Percentiles rank a stretch among this genome's conserved stretches.
Conservation (phyloP, 1,140 invertebrate species). For the Melanaphis sacchari region DNA sequence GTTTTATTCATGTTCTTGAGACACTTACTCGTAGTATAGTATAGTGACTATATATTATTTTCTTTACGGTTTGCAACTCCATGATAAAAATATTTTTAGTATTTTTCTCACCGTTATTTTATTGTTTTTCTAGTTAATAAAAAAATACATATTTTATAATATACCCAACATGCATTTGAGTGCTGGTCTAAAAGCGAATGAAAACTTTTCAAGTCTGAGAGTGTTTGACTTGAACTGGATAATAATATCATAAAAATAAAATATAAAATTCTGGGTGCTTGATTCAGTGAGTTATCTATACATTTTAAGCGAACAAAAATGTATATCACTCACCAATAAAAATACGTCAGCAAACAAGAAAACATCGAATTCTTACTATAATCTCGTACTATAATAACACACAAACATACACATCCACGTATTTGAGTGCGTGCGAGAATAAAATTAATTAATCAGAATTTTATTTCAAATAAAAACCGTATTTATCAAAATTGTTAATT, state of each 20-base stretch:
- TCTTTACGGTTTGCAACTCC: not conserved
- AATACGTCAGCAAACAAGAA: not conserved
- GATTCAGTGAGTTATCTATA: not conserved
- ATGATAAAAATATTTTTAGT: slow-evolving; percentile 23
- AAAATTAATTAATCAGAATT: not conserved
- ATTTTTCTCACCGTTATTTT: not conserved
- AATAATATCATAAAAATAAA: not conserved
- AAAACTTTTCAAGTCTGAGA: not conserved
- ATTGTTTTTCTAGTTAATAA: slow-evolving; percentile 29
- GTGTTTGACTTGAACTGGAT: not conserved
- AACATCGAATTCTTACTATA: not conserved
- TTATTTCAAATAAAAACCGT: not conserved
- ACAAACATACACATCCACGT: no score
- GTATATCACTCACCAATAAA: not conserved
- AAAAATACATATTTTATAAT: slow-evolving; percentile 12
- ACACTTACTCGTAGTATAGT: not conserved
- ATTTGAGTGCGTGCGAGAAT: no score
- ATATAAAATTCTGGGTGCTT: not conserved
- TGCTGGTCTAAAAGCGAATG: not conserved
- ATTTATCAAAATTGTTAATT: no score
- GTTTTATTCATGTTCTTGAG: slow-evolving; percentile 32
- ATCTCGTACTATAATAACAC: no score
- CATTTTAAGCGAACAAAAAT: not conserved
- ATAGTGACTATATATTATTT: not conserved
- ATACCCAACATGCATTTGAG: not conserved